A percentile compares a stretch with the other conserved stretches of the same genome.
Conservation (phyloP, 1,140 invertebrate genomes). For the Drosophila arizonae region DNA sequence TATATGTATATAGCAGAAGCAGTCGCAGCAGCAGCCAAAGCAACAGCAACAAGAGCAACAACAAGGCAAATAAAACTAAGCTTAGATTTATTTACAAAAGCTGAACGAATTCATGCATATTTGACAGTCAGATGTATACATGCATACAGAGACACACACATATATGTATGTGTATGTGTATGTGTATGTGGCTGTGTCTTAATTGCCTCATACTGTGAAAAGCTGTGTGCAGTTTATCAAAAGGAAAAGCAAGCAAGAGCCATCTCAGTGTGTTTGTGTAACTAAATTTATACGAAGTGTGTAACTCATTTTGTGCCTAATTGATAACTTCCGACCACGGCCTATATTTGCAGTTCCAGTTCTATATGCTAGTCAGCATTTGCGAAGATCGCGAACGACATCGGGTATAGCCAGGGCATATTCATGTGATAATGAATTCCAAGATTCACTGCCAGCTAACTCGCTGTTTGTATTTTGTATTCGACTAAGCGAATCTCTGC, state of each 20-base stretch:
- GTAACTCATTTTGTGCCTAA: constrained; percentile 78
- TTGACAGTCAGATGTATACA: neutral
- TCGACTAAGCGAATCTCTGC: constrained; percentile 22
- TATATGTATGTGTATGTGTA: neutral
- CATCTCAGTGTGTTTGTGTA: constrained; percentile 51
- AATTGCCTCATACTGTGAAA: constrained; percentile 74
- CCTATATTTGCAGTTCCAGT: constrained; percentile 1
- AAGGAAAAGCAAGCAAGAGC: constrained; percentile 24
- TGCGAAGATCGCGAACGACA: constrained; percentile 6
- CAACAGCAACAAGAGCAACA: constrained; percentile 2
- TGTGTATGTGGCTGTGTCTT: constrained; percentile 33
- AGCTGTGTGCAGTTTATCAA: constrained; percentile 36
- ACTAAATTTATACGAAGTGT: constrained; percentile 78
- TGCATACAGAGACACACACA: neutral
- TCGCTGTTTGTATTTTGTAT: constrained; percentile 33
- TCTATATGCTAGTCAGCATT: neutral
- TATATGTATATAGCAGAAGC: neutral
- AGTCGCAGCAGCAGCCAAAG: neutral
- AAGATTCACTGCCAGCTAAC: constrained; percentile 70
- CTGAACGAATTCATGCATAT: constrained; percentile 27
- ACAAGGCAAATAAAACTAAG: constrained; percentile 70
- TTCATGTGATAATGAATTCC: constrained; percentile 75
- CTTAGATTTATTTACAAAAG: constrained; percentile 79
- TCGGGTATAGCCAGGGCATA: neutral
- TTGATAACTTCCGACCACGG: constrained; percentile 76